Base-by-base conservation (phyloP, 2,113 vertebrate species). In the Puma concolor region DNA sequence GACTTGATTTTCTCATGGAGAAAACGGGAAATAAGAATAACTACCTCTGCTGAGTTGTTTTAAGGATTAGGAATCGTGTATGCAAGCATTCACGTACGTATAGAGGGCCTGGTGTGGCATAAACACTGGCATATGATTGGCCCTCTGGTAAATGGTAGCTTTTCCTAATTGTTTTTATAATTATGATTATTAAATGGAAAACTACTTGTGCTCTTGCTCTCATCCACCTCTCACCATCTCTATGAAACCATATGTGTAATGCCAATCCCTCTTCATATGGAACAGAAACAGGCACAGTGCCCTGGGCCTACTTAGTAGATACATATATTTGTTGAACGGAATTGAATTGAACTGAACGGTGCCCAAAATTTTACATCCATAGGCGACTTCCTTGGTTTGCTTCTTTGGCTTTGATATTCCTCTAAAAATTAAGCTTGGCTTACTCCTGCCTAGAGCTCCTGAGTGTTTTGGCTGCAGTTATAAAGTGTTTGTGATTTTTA, bases 371-470 rank as follows among this genome's bases (percentile, higher is more conserved):
- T 96, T 87, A 88, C 52, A 67, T 94, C 72, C 84, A 80, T n/a
- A 95, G 95, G 83, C 67, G 54, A 72, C 41, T 88, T 93, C 21
- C 79, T 96, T 69, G 96, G 60, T 93, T 88, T 92, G 86, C 54
- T 83, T 96, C 92, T 71, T 23, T 83, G 82, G 41, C 92, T 96
- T 89, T 66, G 48, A 52, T 92, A 92, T 92, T 88, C 23, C 76
- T 94, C 66, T 90, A 76, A 97, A 97, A 92, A 92, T 71, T 87
- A 96, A 97, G 82, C 64, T 71, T 94, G 67, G n/a, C 54, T 97
- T 52, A 64, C 44, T 74, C 48, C 50, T 92, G 69, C 90, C 72
- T 79, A 10, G 94, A 92, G 77, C 74, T 71, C 48, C 80, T 60
- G 80, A 66, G 74, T 33, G 23, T 71, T 95, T 97, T 82, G 23